Evolutionary conservation across 2,113 vertebrate genomes (phyloP).

Genomic region (Stegastes partitus): DNA sequence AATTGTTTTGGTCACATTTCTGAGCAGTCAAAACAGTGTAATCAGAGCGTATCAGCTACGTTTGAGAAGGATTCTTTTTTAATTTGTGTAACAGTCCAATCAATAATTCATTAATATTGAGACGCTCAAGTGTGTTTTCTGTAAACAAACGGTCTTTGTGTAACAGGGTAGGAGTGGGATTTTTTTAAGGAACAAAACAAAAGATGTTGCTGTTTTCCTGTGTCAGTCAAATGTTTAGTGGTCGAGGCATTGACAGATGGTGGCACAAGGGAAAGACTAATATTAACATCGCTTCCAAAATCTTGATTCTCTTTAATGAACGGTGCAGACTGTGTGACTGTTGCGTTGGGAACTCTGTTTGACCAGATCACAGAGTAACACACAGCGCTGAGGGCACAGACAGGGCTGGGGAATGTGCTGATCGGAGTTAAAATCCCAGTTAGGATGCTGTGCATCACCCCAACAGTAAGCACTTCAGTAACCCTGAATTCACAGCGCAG

Average conservation of each 20-base stretch:
- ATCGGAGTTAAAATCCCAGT: neutral
- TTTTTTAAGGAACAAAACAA: slow-evolving; percentile 15
- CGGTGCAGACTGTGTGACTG: neutral
- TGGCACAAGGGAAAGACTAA: neutral
- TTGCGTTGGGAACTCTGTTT: no score
- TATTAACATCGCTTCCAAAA: neutral
- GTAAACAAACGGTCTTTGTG: slow-evolving; percentile 28
- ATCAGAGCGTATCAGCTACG: neutral
- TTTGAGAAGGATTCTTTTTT: slow-evolving; percentile 25
- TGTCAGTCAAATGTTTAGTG: neutral
- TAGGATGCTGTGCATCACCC: neutral
- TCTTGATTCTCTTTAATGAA: neutral
- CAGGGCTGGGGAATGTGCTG: neutral
- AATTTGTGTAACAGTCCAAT: slow-evolving; percentile 17
- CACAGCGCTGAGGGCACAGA: neutral
- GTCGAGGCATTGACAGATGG: slow-evolving; percentile 12
- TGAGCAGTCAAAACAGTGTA: slow-evolving; percentile 28
- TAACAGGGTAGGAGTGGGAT: neutral
- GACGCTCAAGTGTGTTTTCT: slow-evolving; percentile 15
- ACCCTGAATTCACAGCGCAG: neutral
- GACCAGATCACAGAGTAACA: no score
- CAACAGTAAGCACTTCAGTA: neutral
- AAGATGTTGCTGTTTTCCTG: neutral
- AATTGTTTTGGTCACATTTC: slow-evolving; percentile 41
- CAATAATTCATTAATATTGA: slow-evolving; percentile 29